Evolutionary conservation across 2,797 vertebrate species (phyloP).

Genomic region (Tinamus major): DNA sequence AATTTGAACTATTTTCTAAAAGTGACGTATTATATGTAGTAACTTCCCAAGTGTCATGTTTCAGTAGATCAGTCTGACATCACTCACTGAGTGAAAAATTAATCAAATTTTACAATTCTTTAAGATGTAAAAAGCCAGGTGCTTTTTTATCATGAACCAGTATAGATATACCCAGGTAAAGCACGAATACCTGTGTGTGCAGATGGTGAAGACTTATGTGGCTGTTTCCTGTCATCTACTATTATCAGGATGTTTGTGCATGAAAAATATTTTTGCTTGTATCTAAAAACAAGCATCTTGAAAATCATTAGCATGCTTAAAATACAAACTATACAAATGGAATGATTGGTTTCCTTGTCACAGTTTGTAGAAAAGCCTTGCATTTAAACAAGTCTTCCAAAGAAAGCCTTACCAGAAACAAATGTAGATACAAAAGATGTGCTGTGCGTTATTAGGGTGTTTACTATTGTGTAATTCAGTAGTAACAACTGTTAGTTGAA

Average conservation of each 20-base stretch:
- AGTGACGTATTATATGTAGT: fast-evolving
- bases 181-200: neutral
- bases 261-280: neutral
- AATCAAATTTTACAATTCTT: neutral
- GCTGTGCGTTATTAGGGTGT: no score
- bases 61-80: neutral
- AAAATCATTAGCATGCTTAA: neutral
- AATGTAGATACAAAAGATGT: neutral
- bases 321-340: neutral
- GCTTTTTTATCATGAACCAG: neutral
- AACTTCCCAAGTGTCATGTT: neutral
- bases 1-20: neutral
- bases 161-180: neutral
- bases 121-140: neutral
- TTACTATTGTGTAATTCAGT: neutral
- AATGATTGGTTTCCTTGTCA: neutral
- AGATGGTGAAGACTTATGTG: neutral
- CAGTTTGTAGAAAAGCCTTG: neutral
- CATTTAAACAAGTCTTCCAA: neutral
- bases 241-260: neutral
- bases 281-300: neutral
- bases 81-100: neutral
- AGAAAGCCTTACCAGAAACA: neutral
- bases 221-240: neutral
- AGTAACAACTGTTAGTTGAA: neutral